Evolutionary conservation across 1,140 invertebrate genomes (phyloP).

Genomic region (Drosophila pruinosa): DNA sequence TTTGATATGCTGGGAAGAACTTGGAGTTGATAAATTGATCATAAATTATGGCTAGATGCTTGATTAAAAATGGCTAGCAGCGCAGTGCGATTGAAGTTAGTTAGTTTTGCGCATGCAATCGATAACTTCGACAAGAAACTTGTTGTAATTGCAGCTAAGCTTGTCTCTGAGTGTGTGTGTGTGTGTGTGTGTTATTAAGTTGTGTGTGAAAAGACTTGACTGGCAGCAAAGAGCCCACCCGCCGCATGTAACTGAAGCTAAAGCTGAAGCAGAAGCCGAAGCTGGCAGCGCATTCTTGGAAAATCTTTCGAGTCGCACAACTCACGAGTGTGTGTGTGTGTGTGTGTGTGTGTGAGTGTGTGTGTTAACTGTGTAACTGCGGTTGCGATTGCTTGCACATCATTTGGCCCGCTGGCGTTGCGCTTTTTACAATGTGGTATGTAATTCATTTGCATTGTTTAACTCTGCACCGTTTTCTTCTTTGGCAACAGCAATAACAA

Average conservation of each 20-base stretch:
- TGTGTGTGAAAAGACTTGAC: constrained; percentile 34
- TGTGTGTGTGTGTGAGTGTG: background rate
- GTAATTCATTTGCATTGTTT: constrained; percentile 81
- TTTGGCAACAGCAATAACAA: constrained; percentile 32
- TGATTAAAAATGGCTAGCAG: background rate
- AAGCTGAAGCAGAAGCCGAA: constrained; percentile 14
- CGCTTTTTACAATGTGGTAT: constrained; percentile 35
- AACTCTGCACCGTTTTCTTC: constrained; percentile 68
- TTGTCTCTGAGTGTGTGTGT: background rate
- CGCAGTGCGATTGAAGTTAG: background rate
- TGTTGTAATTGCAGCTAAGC: constrained; percentile 5
- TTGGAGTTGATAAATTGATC: background rate
- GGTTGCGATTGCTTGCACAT: constrained; percentile 64
- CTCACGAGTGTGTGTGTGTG: constrained; percentile 3
- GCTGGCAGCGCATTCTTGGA: constrained; percentile 61
- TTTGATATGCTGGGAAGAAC: background rate
- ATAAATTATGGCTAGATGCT: background rate
- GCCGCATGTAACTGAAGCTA: constrained; percentile 4
- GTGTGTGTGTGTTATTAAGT: constrained; percentile 21
- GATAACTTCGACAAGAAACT: constrained; percentile 42
- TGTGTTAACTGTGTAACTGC: constrained; percentile 32
- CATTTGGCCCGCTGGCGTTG: constrained; percentile 50
- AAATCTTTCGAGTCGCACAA: constrained; percentile 47
- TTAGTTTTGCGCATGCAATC: constrained; percentile 41
- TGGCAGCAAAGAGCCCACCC: constrained; percentile 37